Percentiles rank a stretch among this genome's conserved stretches.
phyloP scores from a whole-genome alignment of 2,113 vertebrate species.

The Canis aureus region DNA sequence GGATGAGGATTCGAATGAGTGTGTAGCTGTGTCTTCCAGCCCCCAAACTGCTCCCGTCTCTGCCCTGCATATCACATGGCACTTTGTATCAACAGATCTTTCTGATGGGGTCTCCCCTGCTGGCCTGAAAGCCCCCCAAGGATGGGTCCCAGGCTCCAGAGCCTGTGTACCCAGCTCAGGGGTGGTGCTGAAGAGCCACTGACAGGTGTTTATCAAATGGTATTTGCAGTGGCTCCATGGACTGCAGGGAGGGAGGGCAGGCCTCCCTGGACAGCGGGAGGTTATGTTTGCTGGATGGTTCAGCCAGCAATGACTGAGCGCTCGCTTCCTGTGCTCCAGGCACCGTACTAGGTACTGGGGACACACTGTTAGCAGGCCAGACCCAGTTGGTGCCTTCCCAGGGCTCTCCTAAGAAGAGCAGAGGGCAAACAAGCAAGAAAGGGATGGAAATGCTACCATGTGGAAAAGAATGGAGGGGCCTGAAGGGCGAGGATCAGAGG shows the following conservation, averaged over 20 bases:
- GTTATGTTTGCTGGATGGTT: background rate
- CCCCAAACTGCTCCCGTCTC: too few relatives aligned
- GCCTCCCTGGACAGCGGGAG: too few relatives aligned
- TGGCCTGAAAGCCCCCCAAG: background rate
- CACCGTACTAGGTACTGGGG: background rate
- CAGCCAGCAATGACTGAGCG: background rate
- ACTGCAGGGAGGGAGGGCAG: background rate
- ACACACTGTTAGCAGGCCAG: background rate
- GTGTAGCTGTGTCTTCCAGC: background rate
- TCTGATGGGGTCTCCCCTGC: background rate
- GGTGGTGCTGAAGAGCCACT: background rate
- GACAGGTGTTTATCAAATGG: background rate
- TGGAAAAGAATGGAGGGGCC: background rate
- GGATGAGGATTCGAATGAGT: background rate
- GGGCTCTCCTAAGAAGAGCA: background rate
- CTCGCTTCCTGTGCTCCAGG: background rate
- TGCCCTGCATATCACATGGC: too few relatives aligned
- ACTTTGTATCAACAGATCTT: background rate
- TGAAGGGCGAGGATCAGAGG: background rate
- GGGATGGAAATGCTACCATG: background rate
- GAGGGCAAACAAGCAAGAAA: background rate
- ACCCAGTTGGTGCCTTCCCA: background rate
- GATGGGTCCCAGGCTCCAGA: background rate
- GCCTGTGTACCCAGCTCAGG: background rate
- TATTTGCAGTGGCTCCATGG: background rate